These are phyloP conservation scores for Rhinoraja longicauda DNA, from an alignment of 2,797 vertebrate species.

Conservation along the genomic window DNA sequence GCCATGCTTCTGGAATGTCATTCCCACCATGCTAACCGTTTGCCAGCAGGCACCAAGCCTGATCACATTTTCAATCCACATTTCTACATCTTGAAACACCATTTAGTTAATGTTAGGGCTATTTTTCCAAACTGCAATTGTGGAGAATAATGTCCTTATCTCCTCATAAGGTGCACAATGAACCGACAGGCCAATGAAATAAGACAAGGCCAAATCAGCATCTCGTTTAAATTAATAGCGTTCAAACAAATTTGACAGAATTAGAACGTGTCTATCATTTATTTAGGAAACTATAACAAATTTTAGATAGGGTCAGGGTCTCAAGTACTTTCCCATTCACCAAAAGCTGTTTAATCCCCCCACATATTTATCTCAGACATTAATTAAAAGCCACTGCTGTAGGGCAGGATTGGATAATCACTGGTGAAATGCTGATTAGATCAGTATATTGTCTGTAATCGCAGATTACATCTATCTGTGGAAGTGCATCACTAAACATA, in stretches of 20 bases:
- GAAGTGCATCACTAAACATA: not conserved
- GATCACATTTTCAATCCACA: not conserved
- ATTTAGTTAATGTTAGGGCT: not conserved
- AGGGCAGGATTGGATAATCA: slow-evolving; percentile 14
- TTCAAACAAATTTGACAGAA: not conserved
- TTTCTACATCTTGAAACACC: not conserved
- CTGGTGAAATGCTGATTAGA: slow-evolving; percentile 23
- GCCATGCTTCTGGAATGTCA: not conserved
- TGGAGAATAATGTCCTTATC: not conserved
- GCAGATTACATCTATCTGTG: slow-evolving; percentile 11
- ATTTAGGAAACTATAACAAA: not conserved
- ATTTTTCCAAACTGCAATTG: not conserved
- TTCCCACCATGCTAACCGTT: not conserved
- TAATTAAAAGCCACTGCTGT: slow-evolving; percentile 24
- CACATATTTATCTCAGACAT: slow-evolving; percentile 20
- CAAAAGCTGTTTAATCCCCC: slow-evolving; percentile 24
- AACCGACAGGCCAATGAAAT: not conserved
- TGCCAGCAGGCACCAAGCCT: not conserved
- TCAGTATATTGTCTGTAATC: slow-evolving; percentile 18
- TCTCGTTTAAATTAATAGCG: not conserved
- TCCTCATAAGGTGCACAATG: not conserved
- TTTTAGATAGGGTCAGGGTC: not conserved
- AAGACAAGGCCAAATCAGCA: not conserved
- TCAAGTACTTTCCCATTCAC: not conserved
- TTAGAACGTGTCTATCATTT: not conserved